Evolutionary conservation across 1,140 invertebrate genomes (phyloP).

Genomic region (Steinernema feltiae): DNA sequence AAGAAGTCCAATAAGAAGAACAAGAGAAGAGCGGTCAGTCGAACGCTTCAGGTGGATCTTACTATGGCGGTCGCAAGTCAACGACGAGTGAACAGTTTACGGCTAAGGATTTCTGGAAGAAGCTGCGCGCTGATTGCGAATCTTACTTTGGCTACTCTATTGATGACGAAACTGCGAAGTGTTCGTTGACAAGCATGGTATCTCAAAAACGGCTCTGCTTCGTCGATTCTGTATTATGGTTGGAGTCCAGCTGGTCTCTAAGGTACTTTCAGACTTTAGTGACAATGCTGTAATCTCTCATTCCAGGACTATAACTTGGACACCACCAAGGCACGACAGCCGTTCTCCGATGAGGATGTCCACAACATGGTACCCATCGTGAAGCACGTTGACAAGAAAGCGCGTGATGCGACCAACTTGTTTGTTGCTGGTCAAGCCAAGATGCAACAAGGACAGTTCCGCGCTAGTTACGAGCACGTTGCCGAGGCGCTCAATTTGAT

Average conservation of each 20-base stretch:
- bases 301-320: conserved; percentile 92
- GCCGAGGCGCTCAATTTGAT: conserved; percentile 88
- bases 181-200: conserved; percentile 70
- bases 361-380: conserved; percentile 93
- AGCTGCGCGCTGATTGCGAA: conserved; percentile 77
- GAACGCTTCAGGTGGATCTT: conserved; percentile 59
- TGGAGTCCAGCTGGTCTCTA: conserved; percentile 70
- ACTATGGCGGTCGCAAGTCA: conserved; percentile 71
- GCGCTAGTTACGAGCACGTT: conserved; percentile 93
- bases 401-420: conserved; percentile 93
- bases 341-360: conserved; percentile 88
- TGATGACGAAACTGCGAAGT: conserved; percentile 69
- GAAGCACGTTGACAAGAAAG: conserved; percentile 78
- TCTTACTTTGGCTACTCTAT: conserved; percentile 79
- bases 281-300: too few relatives aligned
- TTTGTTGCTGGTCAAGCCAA: conserved; percentile 93
- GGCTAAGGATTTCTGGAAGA: conserved; percentile 68
- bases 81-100: neutral
- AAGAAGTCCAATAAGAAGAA: conserved; percentile 62
- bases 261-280: too few relatives aligned
- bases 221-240: conserved; percentile 74
- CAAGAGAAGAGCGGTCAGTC: conserved; percentile 63
- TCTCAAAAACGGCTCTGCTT: conserved; percentile 83
- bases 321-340: conserved; percentile 71
- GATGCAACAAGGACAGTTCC: conserved; percentile 86